A percentile compares a stretch with the other conserved stretches of the same genome.
These are phyloP conservation scores for Perca flavescens DNA, from an alignment of 2,113 vertebrate species.

Conservation along the genomic window DNA sequence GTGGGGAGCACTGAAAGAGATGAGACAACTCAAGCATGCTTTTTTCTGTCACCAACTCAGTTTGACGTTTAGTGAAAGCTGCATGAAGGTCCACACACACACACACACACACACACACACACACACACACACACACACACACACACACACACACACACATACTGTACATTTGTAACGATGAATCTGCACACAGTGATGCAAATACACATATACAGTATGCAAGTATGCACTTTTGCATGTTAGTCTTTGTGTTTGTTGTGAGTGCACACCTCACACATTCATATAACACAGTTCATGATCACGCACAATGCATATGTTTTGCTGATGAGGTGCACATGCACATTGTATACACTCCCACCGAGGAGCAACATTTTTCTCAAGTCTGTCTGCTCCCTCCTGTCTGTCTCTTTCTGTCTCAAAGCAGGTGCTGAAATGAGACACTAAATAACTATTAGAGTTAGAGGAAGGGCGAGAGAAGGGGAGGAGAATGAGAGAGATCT, in stretches of 20 bases:
- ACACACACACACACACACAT: constrained; percentile 3
- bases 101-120: neutral
- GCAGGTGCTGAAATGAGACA: constrained; percentile 84
- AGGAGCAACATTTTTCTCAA: constrained; percentile 56
- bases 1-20: constrained; percentile 23
- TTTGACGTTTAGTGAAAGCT: constrained; percentile 30
- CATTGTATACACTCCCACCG: constrained; percentile 17
- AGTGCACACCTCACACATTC: neutral
- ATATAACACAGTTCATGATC: neutral
- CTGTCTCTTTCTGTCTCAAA: constrained; percentile 56
- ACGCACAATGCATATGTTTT: neutral
- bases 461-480: constrained; percentile 67
- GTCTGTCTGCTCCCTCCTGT: constrained; percentile 44
- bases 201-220: neutral
- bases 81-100: neutral
- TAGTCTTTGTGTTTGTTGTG: neutral
- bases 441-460: constrained; percentile 81
- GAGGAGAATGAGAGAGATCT: constrained; percentile 67
- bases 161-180: neutral
- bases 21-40: constrained; percentile 60
- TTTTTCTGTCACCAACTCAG: constrained; percentile 55
- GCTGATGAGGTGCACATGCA: constrained; percentile 4
- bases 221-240: constrained; percentile 13
- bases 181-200: constrained; percentile 7
- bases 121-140: constrained; percentile 3